Conservation (phyloP, 2,888 invertebrate genomes). For the Limnephilus lunatus region DNA sequence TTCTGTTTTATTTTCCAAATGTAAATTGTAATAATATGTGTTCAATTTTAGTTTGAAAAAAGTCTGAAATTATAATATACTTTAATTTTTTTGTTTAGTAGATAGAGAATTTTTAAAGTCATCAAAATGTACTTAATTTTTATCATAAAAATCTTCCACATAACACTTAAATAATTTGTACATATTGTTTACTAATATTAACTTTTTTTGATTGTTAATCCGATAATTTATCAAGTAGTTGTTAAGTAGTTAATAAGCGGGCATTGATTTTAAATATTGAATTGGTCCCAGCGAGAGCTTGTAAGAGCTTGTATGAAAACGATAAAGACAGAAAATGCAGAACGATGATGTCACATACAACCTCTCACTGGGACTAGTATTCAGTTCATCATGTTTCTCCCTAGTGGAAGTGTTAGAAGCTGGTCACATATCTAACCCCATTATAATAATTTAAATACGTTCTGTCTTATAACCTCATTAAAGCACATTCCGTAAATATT, state of each 20-base stretch:
- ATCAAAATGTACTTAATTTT: not conserved
- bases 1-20: not conserved
- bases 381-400: not conserved
- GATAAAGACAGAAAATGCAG: too few relatives aligned
- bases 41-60: not conserved
- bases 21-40: too few relatives aligned
- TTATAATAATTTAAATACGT: not conserved
- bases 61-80: not conserved
- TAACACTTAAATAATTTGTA: not conserved
- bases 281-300: not conserved
- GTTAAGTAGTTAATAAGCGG: not conserved
- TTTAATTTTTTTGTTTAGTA: too few relatives aligned
- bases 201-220: not conserved
- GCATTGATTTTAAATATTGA: not conserved
- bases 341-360: too few relatives aligned
- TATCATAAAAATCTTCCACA: not conserved
- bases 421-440: not conserved
- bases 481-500: not conserved
- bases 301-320: too few relatives aligned
- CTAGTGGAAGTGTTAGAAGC: not conserved
- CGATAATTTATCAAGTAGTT: not conserved
- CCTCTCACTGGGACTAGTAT: too few relatives aligned
- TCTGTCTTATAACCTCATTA: not conserved
- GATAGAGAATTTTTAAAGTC: not conserved
- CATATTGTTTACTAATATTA: not conserved